Conservation (phyloP, 2,113 vertebrate genomes). For the Periophthalmus modestus region DNA sequence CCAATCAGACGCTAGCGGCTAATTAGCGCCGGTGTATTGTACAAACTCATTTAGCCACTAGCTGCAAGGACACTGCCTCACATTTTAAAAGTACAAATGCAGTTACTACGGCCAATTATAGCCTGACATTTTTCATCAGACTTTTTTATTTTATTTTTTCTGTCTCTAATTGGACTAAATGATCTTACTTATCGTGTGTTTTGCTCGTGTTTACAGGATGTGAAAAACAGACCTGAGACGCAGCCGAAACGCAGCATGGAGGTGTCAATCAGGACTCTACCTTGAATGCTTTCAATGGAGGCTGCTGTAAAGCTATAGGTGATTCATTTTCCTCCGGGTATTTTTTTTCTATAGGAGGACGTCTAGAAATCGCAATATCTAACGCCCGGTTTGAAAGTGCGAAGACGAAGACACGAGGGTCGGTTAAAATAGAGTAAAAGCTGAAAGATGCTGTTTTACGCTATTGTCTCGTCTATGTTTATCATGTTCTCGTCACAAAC, state of each 20-base stretch:
- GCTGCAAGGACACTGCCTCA: not conserved
- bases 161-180: conserved; percentile 3
- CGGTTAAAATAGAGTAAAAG: not conserved
- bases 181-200: not conserved
- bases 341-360: conserved; percentile 1
- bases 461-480: no score
- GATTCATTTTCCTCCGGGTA: conserved; percentile 6
- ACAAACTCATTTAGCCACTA: conserved; percentile 9
- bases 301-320: not conserved
- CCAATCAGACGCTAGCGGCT: not conserved
- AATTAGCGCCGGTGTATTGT: not conserved
- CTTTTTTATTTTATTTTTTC: conserved; percentile 1
- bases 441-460: no score
- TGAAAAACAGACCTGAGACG: not conserved
- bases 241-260: not conserved
- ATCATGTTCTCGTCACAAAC: no score
- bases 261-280: conserved; percentile 4
- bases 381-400: not conserved
- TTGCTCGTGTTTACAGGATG: not conserved
- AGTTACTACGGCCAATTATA: not conserved
- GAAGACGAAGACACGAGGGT: conserved; percentile 23
- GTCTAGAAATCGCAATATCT: conserved; percentile 4
- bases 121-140: conserved; percentile 3
- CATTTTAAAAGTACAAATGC: conserved; percentile 4
- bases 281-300: conserved; percentile 1